Base-by-base conservation (phyloP, 1,140 invertebrate genomes). In the Medauroidea extradentata region DNA sequence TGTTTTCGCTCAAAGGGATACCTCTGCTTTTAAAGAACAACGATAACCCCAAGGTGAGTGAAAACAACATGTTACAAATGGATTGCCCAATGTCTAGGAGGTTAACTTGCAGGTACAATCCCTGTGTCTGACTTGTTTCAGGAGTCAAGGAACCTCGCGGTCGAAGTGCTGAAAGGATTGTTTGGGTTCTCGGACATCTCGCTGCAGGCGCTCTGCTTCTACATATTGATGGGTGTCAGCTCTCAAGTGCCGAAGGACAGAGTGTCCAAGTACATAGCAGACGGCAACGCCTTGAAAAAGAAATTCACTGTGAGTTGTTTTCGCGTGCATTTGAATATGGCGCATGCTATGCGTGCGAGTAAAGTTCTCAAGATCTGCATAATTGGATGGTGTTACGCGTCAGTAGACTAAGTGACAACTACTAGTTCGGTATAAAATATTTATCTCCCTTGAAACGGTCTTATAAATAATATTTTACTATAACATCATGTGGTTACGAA, bases 31-130 rank as follows among this genome's bases (percentile, higher is more conserved):
- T 83, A n/a, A 21, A 25, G 3, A 21, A 55, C 39, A 16, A 41
- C 44, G 19, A 41, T 9, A 44, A 55, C 16, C 53, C 53, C 9
- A 55, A 55, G 53, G 53, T 55, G 13, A 44, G 41, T 34, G 29
- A 34, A 34, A 4, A 7, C 29, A 7, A 7, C 42, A 16, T 44
- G 2, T 19, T 19, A 14, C 7, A n/a, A 7, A n/a, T 2, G 11
- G 14, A 44, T 19, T 44, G 18, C 23, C 13, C 23, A 48, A 3
- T 3, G 13, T 48, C n/a, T 48, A 11, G 27, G n/a, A 5, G 19
- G n/a, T 96, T 91, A 70, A 91, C 92, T 23, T 90, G 94, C 71
- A 95, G 94, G 69, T 86, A 91, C 16, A 87, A n/a, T n/a, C 90
- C 1, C 78, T 83, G 63, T 9, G 14, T 61, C 18, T 55, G 51